Evolutionary conservation across 2,797 vertebrate genomes (phyloP).

Genomic region (Parambassis ranga): DNA sequence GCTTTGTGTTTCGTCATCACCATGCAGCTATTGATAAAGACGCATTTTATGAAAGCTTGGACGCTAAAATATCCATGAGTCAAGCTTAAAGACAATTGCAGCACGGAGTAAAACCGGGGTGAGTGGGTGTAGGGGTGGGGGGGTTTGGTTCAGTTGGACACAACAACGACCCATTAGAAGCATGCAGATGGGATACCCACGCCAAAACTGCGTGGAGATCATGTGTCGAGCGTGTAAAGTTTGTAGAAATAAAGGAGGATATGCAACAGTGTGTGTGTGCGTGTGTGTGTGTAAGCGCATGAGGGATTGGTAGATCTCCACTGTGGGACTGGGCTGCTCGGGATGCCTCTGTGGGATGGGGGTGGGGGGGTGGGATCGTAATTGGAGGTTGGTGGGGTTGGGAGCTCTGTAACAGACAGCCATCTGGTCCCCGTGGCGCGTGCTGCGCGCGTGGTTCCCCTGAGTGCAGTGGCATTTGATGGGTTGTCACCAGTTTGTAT

Average conservation of each 20-base stretch:
- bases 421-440: slow-evolving; percentile 83
- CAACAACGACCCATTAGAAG: slow-evolving; percentile 33
- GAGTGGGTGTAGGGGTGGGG: too few species aligned
- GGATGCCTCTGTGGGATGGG: slow-evolving; percentile 31
- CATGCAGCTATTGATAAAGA: slow-evolving; percentile 51
- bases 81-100: slow-evolving; percentile 50
- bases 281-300: background rate
- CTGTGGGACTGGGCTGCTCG: background rate
- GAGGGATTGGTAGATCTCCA: background rate
- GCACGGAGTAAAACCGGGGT: slow-evolving; percentile 3
- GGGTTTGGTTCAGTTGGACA: slow-evolving; percentile 41
- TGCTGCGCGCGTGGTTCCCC: slow-evolving; percentile 83
- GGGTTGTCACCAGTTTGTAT: slow-evolving; percentile 30
- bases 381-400: slow-evolving; percentile 14
- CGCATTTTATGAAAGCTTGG: slow-evolving; percentile 49
- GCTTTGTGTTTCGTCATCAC: slow-evolving; percentile 16
- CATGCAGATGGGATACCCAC: slow-evolving; percentile 75
- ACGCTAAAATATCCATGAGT: slow-evolving; percentile 47
- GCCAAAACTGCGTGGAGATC: slow-evolving; percentile 68
- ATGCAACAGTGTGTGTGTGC: background rate
- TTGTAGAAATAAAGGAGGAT: slow-evolving; percentile 23
- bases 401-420: slow-evolving; percentile 65
- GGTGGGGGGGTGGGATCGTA: slow-evolving; percentile 8
- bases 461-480: slow-evolving; percentile 69
- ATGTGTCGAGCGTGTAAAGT: slow-evolving; percentile 52